Evolutionary conservation across 2,113 vertebrate genomes (phyloP), one percentile per base, ranked within the genome.

Genomic region (Gadus chalcogrammus): DNA sequence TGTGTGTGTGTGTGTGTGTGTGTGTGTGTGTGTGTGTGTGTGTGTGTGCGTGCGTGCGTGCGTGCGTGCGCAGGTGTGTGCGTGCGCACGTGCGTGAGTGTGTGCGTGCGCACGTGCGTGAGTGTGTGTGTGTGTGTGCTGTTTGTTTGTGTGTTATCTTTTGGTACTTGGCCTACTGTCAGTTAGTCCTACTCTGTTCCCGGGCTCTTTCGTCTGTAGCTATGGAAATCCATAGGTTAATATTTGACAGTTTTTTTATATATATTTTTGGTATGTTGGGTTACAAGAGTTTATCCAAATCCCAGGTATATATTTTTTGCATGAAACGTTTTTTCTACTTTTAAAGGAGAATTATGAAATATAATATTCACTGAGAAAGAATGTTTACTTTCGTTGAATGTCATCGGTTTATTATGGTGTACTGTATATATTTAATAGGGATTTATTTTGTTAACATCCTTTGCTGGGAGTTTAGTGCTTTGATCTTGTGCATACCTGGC

Each of bases 251-350:
- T 84, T 89, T 91, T 48, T 85, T 84, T 86, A 87, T 82, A 90
- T 90, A 88, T 91, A 89, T 93, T 91, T 92, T 90, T 91, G 82
- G 87, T 91, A 90, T 91, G 80, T 91, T 89, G 87, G 85, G 81
- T 90, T 88, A 84, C 76, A 75, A 89, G 78, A 89, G 68, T 86
- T 85, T 88, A 84, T 85, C 79, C 65, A 85, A 86, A 89, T 86
- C 81, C 81, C 87, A 87, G 83, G 84, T 90, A 88, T 89, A 75
- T 80, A 62, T 82, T 93, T 91, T 92, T 91, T 87, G 92, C 92
- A 93, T 92, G 90, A 69, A 81, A 75, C 79, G 68, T 65, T 87
- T 91, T 88, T 71, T 90, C 84, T 92, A 90, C 91, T 91, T 90
- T 91, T 69, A 88, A 89, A 75, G 61, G 68, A 67, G 67, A 86